Evolutionary conservation across 2,113 vertebrate species (phyloP), one percentile per base, ranked within the genome.

Genomic region (Oophaga pumilio): DNA sequence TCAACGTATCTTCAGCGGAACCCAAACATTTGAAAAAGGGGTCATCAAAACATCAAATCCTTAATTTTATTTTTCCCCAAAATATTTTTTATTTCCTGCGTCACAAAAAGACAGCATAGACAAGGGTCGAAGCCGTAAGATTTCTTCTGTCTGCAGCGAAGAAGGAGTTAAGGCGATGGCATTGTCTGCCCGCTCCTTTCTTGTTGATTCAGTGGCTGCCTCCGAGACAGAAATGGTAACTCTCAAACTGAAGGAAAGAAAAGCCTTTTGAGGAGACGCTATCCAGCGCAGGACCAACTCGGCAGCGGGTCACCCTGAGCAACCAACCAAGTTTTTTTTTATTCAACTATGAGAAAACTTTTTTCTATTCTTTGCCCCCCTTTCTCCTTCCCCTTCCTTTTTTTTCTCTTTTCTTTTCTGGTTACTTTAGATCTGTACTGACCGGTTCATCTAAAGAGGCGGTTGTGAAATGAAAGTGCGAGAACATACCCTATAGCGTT

Each of bases 261-360:
- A 87, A 76, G 86, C 52, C 68, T 91, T 82, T 17, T 15, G 87
- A 90, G 85, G 91, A 80, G 89, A 88, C 89, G 89, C 91, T 89
- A 91, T 85, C 91, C 90, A 85, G 91, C 90, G 80, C 52, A 69
- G 78, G 52, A 87, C 60, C 77, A 91, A 89, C 91, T 89, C 90
- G 79, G 86, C 91, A 88, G 90, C 82, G 87, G 89, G 89, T 87
- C 92, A 92, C 91, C 94, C 94, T 89, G 91, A 92, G 91, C 93
- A 93, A 93, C 93, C 71, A 84, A 82, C 77, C 89, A 89, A 89
- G 60, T 50, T 43, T 89, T 90, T 66, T 88, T 10, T 69, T 28
- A 85, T 49, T 90, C 60, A 89, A n/a, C 92, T 90, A 90, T 91
- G 89, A 93, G 89, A 84, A 90, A 91, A 89, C 89, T 88, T 91